Base-by-base conservation (phyloP, 2,888 invertebrate species). In the Lobophora halterata region DNA sequence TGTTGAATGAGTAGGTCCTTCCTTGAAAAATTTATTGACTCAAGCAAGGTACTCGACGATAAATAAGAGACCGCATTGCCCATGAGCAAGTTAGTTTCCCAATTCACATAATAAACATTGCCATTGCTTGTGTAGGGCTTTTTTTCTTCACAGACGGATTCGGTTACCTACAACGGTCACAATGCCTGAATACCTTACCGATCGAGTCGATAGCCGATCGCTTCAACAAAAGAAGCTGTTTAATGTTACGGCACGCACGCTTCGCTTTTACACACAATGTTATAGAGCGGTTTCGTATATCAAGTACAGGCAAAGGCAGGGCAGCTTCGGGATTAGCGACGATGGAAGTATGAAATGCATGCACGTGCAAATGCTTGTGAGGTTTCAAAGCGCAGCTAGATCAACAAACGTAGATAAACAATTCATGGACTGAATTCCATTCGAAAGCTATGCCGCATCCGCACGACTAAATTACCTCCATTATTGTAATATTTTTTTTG, bases 221-320 rank as follows among this genome's bases (percentile, higher is more conserved):
- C 73, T 78, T 63, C 57, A 71, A 81, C 83, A 80, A 85, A 81
- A 76, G 80, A 67, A 74, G 70, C 76, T 79, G 71, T 73, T 85
- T 81, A 75, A 83, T 86, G 79, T 80, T 67, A 55, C 61, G 68
- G 77, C 86, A 85, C 82, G 86, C 70, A 71, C 72, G 63, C 63
- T 67, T 70, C 69, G 58, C 61, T 66, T 71, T 65, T 61, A 61
- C 39, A 44, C 31, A 46, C 35, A 32, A 28, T 40, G 39, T 33
- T 46, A 36, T 40, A 43, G 40, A 45, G 48, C 27, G 42, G 41
- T 48, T 46, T 46, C 39, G 34, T 46, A 43, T 44, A 44, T 39
- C 38, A 28, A 12, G 36, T 29, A 44, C 38, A 23, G 37, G 31
- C 33, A 21, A 14, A n/a, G n/a, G n/a, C n/a, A n/a, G 24, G 30